Base-by-base conservation (phyloP, 1,140 invertebrate species). In the Euura saliciscinereae region DNA sequence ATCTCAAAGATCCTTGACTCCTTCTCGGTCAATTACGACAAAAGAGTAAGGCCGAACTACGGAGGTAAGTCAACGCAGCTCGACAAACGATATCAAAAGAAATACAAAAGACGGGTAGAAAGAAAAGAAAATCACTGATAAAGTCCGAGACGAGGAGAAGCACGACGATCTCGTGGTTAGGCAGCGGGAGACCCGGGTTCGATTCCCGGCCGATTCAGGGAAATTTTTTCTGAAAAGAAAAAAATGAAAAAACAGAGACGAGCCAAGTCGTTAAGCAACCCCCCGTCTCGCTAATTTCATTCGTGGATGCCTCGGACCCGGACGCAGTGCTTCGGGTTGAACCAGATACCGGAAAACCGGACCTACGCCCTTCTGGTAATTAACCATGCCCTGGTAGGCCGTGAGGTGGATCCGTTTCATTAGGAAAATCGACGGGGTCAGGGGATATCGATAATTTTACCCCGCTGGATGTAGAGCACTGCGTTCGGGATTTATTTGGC, bases 1-100 rank as follows among this genome's bases (percentile, higher is more conserved):
- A 96, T 98, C 89, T 96, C 96, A 74, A 93, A 94, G 83, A 97
- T 97, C 84, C 89, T 98, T 85, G 95, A 98, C 90, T 96, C 94
- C 77, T 95, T 97, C 87, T 96, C 95, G 86, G 92, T 94, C 85
- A 97, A 95, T 89, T 98, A 98, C 89, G 97, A 98, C 91, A 98
- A 98, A 92, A 93, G 97, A 93, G 95, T 98, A 91, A 94, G 97
- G 90, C 97, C 97, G 83, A 97, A 97, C 89, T 98, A 98, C 89
- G 96, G 97, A 93, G 96, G 96, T 97, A 90, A 93, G 95, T 93
- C 79, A 80, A 59, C 51, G 3, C 51, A 11, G 28, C 28, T 28
- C 28, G 28, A 28, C 28, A 28, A 28, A 28, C 28, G 28, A 28
- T 28, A 28, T 28, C 28, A 28, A 28, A 28, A 28, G 28, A 28